Evolutionary conservation across 2,888 invertebrate genomes (phyloP).

Genomic region (Drosophila quinaria): DNA sequence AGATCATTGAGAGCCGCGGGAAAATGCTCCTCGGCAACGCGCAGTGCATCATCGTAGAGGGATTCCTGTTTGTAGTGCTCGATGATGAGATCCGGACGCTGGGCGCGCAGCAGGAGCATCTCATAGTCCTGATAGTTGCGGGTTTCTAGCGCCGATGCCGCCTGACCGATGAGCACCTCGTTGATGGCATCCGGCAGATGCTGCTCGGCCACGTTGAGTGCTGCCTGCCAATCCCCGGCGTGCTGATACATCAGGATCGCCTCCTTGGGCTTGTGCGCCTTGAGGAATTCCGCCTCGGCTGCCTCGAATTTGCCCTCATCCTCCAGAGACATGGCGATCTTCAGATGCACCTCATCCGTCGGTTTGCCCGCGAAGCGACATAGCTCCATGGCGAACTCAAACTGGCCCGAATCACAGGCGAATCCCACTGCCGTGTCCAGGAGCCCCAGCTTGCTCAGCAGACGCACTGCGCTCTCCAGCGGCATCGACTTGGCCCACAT

Average conservation of each 20-base stretch:
- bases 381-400: constrained; percentile 97
- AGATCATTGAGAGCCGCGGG: constrained; percentile 90
- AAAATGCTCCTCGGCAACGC: constrained; percentile 97
- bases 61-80: constrained; percentile 93
- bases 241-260: constrained; percentile 98
- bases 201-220: constrained; percentile 94
- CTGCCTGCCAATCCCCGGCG: constrained; percentile 94
- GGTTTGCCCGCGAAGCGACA: constrained; percentile 90
- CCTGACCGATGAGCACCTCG: constrained; percentile 88
- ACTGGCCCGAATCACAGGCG: constrained; percentile 96
- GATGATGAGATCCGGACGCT: constrained; percentile 95
- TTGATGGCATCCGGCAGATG: constrained; percentile 91
- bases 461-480: constrained; percentile 96
- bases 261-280: constrained; percentile 95
- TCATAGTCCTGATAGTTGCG: constrained; percentile 90
- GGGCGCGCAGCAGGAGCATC: constrained; percentile 94
- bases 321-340: constrained; percentile 96
- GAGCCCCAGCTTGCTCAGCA: constrained; percentile 94
- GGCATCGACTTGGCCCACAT: constrained; percentile 98
- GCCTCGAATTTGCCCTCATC: constrained; percentile 95
- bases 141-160: constrained; percentile 87
- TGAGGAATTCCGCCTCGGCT: constrained; percentile 96
- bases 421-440: constrained; percentile 95
- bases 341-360: constrained; percentile 94
- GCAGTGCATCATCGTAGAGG: constrained; percentile 97